These are phyloP conservation scores for Luperina nickerlii DNA, from an alignment of 2,888 invertebrate species.

Conservation along the genomic window DNA sequence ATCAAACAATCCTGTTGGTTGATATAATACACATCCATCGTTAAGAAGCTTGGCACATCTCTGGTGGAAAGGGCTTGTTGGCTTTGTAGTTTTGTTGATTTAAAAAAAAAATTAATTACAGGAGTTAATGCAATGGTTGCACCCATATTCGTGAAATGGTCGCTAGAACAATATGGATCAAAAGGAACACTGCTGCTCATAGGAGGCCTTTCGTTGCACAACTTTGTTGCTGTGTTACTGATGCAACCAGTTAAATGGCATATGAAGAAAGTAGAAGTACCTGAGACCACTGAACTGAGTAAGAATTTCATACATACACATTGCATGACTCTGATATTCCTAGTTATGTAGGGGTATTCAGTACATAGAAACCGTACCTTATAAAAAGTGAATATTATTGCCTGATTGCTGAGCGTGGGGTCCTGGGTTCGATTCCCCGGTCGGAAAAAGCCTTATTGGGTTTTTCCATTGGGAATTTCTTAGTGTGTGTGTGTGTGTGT, in stretches of 20 bases:
- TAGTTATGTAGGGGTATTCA: neutral
- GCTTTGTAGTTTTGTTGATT: neutral
- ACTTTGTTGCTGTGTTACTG: slow-evolving; percentile 47
- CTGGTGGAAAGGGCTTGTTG: too few species aligned
- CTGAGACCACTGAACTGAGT: slow-evolving; percentile 28
- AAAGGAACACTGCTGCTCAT: slow-evolving; percentile 44
- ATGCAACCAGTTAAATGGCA: slow-evolving; percentile 60
- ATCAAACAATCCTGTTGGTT: neutral
- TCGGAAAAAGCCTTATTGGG: too few species aligned
- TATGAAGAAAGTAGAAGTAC: slow-evolving; percentile 50
- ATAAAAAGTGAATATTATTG: too few species aligned
- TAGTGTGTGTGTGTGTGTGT: too few species aligned
- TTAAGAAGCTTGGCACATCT: neutral
- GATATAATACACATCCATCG: neutral
- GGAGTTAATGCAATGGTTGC: slow-evolving; percentile 48
- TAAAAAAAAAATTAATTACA: neutral
- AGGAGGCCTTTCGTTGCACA: slow-evolving; percentile 41
- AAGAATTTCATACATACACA: neutral
- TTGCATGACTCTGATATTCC: neutral
- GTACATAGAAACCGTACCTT: neutral
- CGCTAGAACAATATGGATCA: slow-evolving; percentile 43
- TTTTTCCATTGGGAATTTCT: too few species aligned
- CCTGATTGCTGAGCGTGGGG: too few species aligned
- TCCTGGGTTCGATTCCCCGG: too few species aligned
- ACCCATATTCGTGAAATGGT: slow-evolving; percentile 52